Base-by-base conservation (phyloP, 2,113 vertebrate species). In the Hepsetus odoe region DNA sequence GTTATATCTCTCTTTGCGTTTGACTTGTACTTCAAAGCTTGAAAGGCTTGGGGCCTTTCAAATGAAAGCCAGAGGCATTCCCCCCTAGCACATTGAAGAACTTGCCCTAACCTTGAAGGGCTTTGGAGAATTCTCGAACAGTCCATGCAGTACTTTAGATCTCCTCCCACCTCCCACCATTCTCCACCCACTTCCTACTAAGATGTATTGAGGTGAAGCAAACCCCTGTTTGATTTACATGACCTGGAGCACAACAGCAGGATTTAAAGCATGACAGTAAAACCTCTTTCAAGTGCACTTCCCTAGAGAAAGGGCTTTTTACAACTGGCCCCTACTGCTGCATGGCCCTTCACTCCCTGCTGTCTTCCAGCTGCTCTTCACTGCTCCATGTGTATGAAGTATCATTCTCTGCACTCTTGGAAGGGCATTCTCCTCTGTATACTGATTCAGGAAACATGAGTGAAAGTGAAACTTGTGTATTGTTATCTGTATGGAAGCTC, bases 241-340 rank as follows among this genome's bases (percentile, higher is more conserved):
- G 79, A 72, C 59, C 76, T 24, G 69, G 56, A 56, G 77, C 51
- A 58, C 42, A 81, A 76, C 38, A 81, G 71, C 70, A 66, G 55
- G 69, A 84, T 86, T 84, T 84, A 85, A 71, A 69, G 35, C 69
- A 28, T 49, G 53, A 74, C 77, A 67, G 66, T 85, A 24, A 82
- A 79, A 85, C 55, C 69, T 72, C 74, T 85, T 80, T 86, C 53
- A 88, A 80, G 82, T 83, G 76, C 62, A 79, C 76, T 87, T 78
- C 72, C 53, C 62, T 24, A 73, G 61, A 83, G 84, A 87, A 85
- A 84, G 77, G 53, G 55, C 28, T 20, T 69, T 40, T 74, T 74
- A 77, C 89, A 67, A 84, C 70, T 33, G 70, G 46, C 66, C 58
- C 64, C 49, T 81, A 51, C 61, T 58, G 65, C 44, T 82, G 38